phyloP scores from a whole-genome alignment of 2,113 vertebrate species.

The Agapornis roseicollis region DNA sequence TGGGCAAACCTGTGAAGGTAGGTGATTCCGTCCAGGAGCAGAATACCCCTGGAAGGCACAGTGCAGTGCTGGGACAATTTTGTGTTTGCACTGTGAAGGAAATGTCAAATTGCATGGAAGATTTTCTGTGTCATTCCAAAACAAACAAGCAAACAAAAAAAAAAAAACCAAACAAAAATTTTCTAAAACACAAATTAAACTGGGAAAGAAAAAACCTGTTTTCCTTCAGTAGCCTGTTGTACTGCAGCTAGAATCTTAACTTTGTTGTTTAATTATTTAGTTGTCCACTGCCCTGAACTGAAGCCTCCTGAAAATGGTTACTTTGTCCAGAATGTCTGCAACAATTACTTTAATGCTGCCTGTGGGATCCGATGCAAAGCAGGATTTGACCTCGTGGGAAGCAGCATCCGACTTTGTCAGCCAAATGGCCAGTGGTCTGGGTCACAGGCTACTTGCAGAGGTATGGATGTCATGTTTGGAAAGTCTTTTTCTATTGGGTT shows the following conservation, averaged over 20 bases:
- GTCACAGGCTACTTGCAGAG: constrained; percentile 84
- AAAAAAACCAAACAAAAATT: too few species aligned
- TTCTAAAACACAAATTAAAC: not conserved
- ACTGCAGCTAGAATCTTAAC: not conserved
- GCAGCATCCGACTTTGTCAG: constrained; percentile 89
- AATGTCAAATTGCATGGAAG: not conserved
- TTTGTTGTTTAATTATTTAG: constrained; percentile 69
- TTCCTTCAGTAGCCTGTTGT: not conserved
- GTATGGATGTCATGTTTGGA: constrained; percentile 67
- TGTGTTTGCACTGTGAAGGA: not conserved
- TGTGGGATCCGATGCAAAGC: constrained; percentile 90
- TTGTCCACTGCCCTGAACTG: constrained; percentile 85
- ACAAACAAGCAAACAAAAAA: not conserved
- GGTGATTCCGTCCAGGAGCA: not conserved
- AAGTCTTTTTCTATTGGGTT: not conserved
- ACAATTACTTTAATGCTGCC: constrained; percentile 92
- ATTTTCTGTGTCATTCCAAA: not conserved
- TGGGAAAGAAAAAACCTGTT: not conserved
- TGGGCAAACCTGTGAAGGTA: constrained; percentile 87
- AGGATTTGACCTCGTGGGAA: constrained; percentile 91
- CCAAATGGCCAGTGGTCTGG: constrained; percentile 89
- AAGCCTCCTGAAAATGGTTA: constrained; percentile 90
- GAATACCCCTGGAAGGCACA: not conserved
- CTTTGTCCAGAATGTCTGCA: constrained; percentile 93
- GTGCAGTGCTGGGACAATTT: not conserved